These are phyloP conservation scores for Peromyscus aztecus DNA, from an alignment of 2,797 vertebrate genomes.

Conservation along the genomic window DNA sequence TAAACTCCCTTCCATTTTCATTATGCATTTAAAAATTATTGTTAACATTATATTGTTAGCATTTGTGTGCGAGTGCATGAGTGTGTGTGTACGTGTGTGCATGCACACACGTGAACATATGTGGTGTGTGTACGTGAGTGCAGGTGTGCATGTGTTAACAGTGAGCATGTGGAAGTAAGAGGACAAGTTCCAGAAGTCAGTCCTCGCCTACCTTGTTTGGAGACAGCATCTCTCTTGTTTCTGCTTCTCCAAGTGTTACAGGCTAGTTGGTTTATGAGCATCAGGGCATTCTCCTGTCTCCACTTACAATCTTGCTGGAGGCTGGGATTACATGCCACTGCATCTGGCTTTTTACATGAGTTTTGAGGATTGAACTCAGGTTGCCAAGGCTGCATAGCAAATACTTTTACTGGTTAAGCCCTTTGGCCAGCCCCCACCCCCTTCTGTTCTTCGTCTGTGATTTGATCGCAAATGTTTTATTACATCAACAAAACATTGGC, in stretches of 20 bases:
- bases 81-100: not conserved
- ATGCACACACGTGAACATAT: not conserved
- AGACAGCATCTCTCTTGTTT: not conserved
- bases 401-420: not conserved
- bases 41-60: not conserved
- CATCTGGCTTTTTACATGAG: not conserved
- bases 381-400: not conserved
- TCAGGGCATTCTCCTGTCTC: not conserved
- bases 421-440: not conserved
- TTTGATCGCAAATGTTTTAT: not conserved
- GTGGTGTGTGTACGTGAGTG: not conserved
- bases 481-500: not conserved
- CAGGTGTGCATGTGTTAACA: not conserved
- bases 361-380: not conserved
- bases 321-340: not conserved
- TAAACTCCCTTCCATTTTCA: not conserved
- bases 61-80: not conserved
- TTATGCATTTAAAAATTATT: not conserved
- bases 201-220: not conserved
- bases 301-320: not conserved
- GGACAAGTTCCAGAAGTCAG: not conserved
- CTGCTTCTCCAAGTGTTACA: not conserved
- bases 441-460: not conserved
- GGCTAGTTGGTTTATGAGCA: not conserved
- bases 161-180: not conserved